Evolutionary conservation across 2,797 vertebrate genomes (phyloP), one percentile per base, ranked within the genome.

Genomic region (Centroberyx gerrardi): DNA sequence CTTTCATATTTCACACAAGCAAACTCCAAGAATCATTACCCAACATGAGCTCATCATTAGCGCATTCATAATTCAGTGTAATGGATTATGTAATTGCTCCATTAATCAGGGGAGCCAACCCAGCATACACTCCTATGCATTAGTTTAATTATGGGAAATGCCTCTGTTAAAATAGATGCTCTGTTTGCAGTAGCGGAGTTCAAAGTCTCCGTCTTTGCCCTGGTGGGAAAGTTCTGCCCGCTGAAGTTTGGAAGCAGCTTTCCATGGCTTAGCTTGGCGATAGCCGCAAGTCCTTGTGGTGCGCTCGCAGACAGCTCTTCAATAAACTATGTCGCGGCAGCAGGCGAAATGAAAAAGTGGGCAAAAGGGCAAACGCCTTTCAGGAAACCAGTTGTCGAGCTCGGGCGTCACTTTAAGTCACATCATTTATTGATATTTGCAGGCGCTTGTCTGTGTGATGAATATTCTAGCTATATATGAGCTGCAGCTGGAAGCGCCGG

Each of bases 31-130:
- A 93, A 90, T 91, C 90, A 82, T 91, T 87, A 91, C 83, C 88
- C 91, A 87, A 91, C 87, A 83, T 83, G 85, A 88, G 92, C 88
- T 92, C 86, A 92, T 94, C 93, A 93, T 93, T 91, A 93, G 84
- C 83, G 80, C 92, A 85, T 92, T 93, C 91, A 93, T 90, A 92
- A 93, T 93, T 92, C 90, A 92, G 90, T 66, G 82, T 92, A 93
- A 94, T 92, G 91, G 92, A 94, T 94, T 87, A 92, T 88, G 85
- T 91, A 93, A 93, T 91, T 87, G 87, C 80, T 80, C 84, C 84
- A 92, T 92, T 93, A 92, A 94, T 93, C 92, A 90, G 83, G 81
- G 78, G 82, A 89, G 87, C 89, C 87, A 81, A 78, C 82, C 76
- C 87, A 53, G 81, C 75, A 90, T 84, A 74, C 85, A 87, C 92